These are phyloP conservation scores for Caenorhabditis parvicauda DNA, from an alignment of 2,888 invertebrate genomes.

Conservation along the genomic window DNA sequence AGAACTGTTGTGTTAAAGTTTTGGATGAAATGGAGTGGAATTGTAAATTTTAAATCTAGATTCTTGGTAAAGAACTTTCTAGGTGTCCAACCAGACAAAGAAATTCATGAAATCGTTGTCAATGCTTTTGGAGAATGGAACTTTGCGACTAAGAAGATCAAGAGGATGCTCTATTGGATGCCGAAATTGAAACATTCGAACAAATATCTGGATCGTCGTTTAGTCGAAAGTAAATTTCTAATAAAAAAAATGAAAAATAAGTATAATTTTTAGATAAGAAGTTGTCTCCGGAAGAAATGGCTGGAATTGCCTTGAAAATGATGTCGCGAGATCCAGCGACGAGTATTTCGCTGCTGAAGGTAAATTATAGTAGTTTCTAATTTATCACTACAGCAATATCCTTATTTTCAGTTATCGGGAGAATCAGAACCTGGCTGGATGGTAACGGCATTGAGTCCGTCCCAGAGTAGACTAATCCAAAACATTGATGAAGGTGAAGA, in stretches of 20 bases:
- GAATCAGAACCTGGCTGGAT: constrained; percentile 44
- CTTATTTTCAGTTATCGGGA: constrained; percentile 11
- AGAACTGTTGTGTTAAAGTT: constrained; percentile 85
- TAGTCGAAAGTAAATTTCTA: constrained; percentile 40
- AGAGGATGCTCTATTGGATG: constrained; percentile 71
- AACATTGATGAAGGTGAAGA: constrained; percentile 17
- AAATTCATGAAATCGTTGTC: constrained; percentile 79
- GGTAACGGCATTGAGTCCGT: constrained; percentile 52
- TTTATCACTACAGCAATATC: too few species aligned
- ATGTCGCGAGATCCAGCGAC: constrained; percentile 60
- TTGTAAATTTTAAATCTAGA: constrained; percentile 68
- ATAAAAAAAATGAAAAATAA: background rate
- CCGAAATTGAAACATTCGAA: constrained; percentile 88
- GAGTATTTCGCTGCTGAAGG: constrained; percentile 42
- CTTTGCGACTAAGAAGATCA: constrained; percentile 65
- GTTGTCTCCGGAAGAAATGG: constrained; percentile 46
- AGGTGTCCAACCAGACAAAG: constrained; percentile 86
- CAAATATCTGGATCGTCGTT: constrained; percentile 76
- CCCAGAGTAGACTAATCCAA: constrained; percentile 43
- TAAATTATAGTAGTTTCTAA: constrained; percentile 15
- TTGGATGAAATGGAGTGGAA: constrained; percentile 91
- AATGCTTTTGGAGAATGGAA: constrained; percentile 81
- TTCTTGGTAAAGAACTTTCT: constrained; percentile 7
- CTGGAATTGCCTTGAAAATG: constrained; percentile 55
- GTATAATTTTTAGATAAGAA: constrained; percentile 16